These are phyloP conservation scores for Molanna angustata DNA, from an alignment of 2,888 invertebrate species.

Conservation along the genomic window DNA sequence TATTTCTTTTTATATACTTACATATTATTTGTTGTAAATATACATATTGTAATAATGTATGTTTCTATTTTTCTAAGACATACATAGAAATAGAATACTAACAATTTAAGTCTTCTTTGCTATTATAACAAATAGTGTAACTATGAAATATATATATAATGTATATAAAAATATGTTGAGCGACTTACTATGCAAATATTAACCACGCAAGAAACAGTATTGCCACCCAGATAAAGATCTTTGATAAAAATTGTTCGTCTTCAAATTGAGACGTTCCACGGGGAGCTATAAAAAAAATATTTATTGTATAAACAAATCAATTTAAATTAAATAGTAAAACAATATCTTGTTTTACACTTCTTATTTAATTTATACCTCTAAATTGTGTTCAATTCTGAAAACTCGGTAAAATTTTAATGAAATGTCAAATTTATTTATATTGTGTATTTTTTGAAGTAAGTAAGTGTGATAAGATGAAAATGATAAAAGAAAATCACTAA, in stretches of 20 bases:
- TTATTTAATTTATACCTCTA: neutral
- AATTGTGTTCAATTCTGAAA: too few species aligned
- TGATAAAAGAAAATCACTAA: too few species aligned
- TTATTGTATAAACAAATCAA: neutral
- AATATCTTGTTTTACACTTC: neutral
- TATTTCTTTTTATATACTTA: neutral
- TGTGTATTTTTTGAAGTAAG: too few species aligned
- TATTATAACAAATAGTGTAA: too few species aligned
- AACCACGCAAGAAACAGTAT: slow-evolving; percentile 90
- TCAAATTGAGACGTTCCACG: slow-evolving; percentile 83
- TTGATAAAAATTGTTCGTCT: slow-evolving; percentile 90
- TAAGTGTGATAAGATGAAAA: too few species aligned
- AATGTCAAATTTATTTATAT: too few species aligned
- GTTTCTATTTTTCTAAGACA: neutral
- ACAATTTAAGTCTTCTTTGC: neutral
- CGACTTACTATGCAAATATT: slow-evolving; percentile 66
- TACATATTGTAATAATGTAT: neutral
- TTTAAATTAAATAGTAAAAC: neutral
- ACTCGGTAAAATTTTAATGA: too few species aligned
- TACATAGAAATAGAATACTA: neutral
- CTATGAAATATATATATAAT: too few species aligned
- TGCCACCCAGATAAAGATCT: slow-evolving; percentile 91
- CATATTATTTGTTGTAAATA: neutral
- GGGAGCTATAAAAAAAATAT: slow-evolving; percentile 54
- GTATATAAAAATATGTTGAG: neutral